phyloP scores from a whole-genome alignment of 2,888 invertebrate genomes.

The Yponomeuta evonymella region DNA sequence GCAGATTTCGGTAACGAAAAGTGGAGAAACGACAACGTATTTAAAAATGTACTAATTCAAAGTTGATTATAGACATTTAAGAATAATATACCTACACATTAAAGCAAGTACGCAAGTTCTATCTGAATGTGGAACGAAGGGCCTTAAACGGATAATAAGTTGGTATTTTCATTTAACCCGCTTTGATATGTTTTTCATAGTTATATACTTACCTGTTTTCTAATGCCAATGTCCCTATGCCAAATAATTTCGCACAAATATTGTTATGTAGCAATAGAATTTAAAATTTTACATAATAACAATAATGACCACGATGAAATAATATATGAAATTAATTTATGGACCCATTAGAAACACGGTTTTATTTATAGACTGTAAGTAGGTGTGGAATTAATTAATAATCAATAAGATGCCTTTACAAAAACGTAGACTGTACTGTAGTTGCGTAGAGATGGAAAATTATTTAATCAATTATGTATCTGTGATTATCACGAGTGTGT shows the following conservation, averaged over 20 bases:
- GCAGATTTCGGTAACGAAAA: neutral
- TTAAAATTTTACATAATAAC: conserved; percentile 4
- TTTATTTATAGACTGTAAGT: conserved; percentile 10
- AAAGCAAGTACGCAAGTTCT: neutral
- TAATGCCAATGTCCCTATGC: conserved; percentile 41
- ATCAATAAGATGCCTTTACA: conserved; percentile 11
- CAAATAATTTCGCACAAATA: conserved; percentile 38
- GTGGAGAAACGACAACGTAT: neutral
- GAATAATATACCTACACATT: neutral
- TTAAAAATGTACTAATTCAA: neutral
- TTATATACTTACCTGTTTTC: conserved; percentile 19
- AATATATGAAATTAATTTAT: conserved; percentile 5
- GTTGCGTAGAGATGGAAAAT: conserved; percentile 4
- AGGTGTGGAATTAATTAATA: neutral
- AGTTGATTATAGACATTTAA: neutral
- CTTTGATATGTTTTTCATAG: neutral
- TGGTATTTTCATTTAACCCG: neutral
- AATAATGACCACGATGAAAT: conserved; percentile 3
- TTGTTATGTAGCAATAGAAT: conserved; percentile 16
- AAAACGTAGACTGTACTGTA: conserved; percentile 4
- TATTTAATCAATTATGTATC: conserved; percentile 25
- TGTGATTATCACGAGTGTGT: conserved; percentile 61
- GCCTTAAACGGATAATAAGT: conserved; percentile 13
- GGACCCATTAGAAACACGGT: conserved; percentile 1
- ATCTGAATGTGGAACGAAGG: neutral